Percentiles rank a stretch among this genome's conserved stretches.
phyloP scores from a whole-genome alignment of 2,797 vertebrate genomes.

The Crocidura indochinensis region DNA sequence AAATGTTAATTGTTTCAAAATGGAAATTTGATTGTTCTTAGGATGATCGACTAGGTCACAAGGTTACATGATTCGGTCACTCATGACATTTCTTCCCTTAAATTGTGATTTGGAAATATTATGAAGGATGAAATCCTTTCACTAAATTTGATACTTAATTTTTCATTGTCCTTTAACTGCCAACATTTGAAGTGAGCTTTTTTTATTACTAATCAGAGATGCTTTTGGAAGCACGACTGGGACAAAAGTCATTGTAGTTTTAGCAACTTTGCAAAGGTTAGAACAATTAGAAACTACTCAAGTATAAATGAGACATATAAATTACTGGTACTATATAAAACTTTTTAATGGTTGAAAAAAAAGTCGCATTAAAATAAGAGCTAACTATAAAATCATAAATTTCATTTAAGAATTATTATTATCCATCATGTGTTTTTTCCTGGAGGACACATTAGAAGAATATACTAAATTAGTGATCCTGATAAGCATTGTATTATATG shows the following conservation, averaged over 20 bases:
- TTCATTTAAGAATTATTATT: conserved; percentile 26
- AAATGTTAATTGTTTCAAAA: conserved; percentile 82
- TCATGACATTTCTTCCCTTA: conserved; percentile 79
- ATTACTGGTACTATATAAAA: conserved; percentile 61
- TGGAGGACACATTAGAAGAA: not conserved
- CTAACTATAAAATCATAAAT: conserved; percentile 22
- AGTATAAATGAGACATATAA: conserved; percentile 59
- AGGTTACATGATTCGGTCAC: conserved; percentile 71
- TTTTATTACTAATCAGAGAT: conserved; percentile 56
- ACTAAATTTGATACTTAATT: conserved; percentile 69
- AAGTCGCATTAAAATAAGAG: conserved; percentile 47
- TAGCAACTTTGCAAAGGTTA: conserved; percentile 76
- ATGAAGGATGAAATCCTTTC: conserved; percentile 71
- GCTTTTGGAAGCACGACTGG: conserved; percentile 13
- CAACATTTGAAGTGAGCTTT: conserved; percentile 66
- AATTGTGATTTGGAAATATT: conserved; percentile 65
- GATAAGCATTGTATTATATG: not conserved
- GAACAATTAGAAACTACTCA: conserved; percentile 78
- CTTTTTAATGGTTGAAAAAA: conserved; percentile 42
- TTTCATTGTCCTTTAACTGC: conserved; percentile 70
- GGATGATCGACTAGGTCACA: conserved; percentile 78
- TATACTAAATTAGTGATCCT: conserved; percentile 1
- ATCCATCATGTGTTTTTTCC: not conserved
- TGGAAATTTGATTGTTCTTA: conserved; percentile 74
- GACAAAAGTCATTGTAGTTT: conserved; percentile 54